Percentiles rank a stretch among this genome's conserved stretches.
Evolutionary conservation across 1,140 invertebrate genomes (phyloP).

Genomic region (Temnothorax longispinosus): DNA sequence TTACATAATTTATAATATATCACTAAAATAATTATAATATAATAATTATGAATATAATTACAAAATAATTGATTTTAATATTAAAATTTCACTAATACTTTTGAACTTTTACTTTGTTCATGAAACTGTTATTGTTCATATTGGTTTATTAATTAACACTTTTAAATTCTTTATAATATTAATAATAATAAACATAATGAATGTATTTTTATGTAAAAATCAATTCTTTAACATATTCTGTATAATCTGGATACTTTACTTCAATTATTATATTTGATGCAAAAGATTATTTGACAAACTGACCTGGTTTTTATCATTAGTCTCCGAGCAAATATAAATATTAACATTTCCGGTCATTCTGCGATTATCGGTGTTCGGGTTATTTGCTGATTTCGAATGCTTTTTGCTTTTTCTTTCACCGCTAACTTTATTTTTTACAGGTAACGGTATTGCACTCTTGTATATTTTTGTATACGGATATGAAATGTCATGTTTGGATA

Average conservation of each 20-base stretch:
- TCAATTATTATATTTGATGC: background rate
- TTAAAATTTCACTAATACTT: background rate
- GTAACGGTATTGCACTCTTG: background rate
- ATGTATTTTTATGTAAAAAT: background rate
- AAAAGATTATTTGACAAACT: background rate
- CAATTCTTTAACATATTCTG: background rate
- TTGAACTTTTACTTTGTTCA: background rate
- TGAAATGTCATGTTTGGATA: background rate
- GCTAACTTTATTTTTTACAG: conserved; percentile 6
- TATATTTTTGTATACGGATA: background rate
- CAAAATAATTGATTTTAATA: conserved; percentile 8
- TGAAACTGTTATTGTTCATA: background rate
- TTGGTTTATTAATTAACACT: background rate
- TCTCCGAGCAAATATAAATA: conserved; percentile 77
- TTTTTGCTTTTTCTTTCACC: conserved; percentile 33
- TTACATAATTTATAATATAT: background rate
- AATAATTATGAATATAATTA: background rate
- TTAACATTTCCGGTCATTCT: conserved; percentile 78
- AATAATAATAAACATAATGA: background rate
- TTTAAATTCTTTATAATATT: background rate
- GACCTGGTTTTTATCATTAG: conserved; percentile 65
- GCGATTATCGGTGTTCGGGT: conserved; percentile 71
- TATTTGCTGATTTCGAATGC: conserved; percentile 30
- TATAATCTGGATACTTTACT: background rate
- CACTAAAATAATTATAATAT: background rate